Percentiles rank a stretch among this genome's conserved stretches.
Conservation (phyloP, 2,113 vertebrate genomes). For the Vidua macroura region DNA sequence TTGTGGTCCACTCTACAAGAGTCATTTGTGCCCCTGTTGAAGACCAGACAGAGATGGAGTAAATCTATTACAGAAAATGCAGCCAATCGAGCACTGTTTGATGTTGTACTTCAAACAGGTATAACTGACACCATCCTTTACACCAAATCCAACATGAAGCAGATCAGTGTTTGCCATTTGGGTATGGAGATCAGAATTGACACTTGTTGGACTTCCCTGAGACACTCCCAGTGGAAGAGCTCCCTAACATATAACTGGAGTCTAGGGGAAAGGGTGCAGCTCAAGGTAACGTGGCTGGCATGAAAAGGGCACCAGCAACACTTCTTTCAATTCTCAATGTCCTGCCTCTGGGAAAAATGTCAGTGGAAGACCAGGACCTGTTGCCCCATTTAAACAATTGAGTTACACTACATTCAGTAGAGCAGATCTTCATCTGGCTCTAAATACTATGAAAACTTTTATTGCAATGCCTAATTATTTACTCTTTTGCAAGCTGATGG, state of each 20-base stretch:
- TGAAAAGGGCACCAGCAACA: neutral
- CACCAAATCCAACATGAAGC: neutral
- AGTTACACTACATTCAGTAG: neutral
- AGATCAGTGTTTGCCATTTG: neutral
- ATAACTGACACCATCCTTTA: neutral
- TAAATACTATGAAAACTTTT: neutral
- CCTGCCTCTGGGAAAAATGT: neutral
- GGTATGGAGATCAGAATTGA: neutral
- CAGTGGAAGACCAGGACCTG: neutral
- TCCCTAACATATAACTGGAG: neutral
- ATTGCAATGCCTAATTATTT: neutral
- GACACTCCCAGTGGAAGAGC: neutral
- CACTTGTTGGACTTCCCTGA: neutral
- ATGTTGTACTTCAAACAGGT: neutral
- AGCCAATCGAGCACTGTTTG: accelerated
- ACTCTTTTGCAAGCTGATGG: neutral
- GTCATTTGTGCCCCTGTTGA: neutral
- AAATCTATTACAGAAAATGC: neutral
- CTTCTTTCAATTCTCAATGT: neutral
- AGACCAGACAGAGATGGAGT: neutral
- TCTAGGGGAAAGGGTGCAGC: neutral
- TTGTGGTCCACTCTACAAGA: neutral
- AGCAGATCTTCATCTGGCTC: neutral
- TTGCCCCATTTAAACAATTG: neutral
- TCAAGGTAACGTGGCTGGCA: neutral